Conservation (phyloP, 2,888 invertebrate species). For the Dromius quadrimaculatus region DNA sequence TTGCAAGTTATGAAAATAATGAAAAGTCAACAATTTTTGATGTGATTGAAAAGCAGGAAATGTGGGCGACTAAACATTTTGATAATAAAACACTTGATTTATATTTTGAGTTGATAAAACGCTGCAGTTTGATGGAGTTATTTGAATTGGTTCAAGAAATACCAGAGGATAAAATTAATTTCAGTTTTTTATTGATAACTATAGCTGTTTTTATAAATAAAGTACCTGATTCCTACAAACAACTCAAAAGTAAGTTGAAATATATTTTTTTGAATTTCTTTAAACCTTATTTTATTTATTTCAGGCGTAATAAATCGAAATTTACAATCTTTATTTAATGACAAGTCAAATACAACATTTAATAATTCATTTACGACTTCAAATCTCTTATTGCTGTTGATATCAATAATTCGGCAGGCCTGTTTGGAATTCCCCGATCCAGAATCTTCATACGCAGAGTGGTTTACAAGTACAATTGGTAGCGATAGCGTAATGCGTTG, state of each 20-base stretch:
- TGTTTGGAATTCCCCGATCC: background rate
- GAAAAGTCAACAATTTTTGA: slow-evolving; percentile 10
- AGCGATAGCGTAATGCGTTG: background rate
- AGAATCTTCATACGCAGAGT: background rate
- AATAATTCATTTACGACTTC: background rate
- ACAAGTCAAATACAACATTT: background rate
- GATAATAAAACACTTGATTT: background rate
- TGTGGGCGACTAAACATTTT: background rate
- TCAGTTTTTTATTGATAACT: background rate
- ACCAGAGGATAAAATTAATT: background rate
- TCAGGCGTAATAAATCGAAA: background rate
- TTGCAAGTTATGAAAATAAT: background rate
- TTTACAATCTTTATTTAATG: background rate
- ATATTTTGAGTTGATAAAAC: slow-evolving; percentile 13
- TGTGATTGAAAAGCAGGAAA: background rate
- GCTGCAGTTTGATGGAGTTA: background rate
- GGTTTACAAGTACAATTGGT: background rate
- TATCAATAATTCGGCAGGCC: background rate
- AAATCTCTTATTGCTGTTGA: background rate
- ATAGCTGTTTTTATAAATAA: background rate
- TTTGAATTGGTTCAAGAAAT: background rate
- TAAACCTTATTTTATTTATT: background rate
- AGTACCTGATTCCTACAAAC: slow-evolving; percentile 7
- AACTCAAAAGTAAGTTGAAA: slow-evolving; percentile 17
- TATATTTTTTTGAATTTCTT: background rate